Conservation (phyloP, 2,797 vertebrate species). For the Sphaeramia orbicularis region DNA sequence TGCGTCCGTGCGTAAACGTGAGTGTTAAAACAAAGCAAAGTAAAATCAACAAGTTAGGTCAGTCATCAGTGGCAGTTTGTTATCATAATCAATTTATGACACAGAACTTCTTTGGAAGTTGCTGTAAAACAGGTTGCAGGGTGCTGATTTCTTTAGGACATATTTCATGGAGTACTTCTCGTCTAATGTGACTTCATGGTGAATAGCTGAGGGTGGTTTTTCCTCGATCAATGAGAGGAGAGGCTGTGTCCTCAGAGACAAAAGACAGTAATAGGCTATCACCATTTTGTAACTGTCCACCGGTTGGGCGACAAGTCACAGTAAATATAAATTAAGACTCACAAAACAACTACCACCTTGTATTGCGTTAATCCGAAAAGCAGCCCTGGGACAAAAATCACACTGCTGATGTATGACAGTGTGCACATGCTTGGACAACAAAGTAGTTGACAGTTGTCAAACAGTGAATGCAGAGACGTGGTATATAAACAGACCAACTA, state of each 20-base stretch:
- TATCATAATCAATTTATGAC: neutral
- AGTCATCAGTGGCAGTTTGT: neutral
- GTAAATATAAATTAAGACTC: slow-evolving; percentile 7
- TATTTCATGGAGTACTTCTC: slow-evolving; percentile 19
- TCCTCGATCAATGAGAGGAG: slow-evolving; percentile 24
- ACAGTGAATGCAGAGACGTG: neutral
- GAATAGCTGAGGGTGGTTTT: slow-evolving; percentile 25
- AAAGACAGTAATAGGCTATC: slow-evolving; percentile 2
- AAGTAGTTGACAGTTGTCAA: no score
- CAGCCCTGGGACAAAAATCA: neutral
- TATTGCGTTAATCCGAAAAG: neutral
- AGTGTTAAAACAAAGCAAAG: slow-evolving; percentile 30
- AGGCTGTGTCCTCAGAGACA: slow-evolving; percentile 33
- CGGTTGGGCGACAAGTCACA: slow-evolving; percentile 16
- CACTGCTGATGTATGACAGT: neutral
- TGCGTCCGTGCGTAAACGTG: slow-evolving; percentile 51
- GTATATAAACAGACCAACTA: slow-evolving; percentile 15
- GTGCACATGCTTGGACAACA: no score
- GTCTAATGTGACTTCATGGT: slow-evolving; percentile 30
- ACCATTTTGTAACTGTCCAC: slow-evolving; percentile 18
- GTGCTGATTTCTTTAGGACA: slow-evolving; percentile 28
- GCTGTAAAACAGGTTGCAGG: neutral
- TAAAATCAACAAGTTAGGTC: slow-evolving; percentile 39
- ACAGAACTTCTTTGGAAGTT: neutral
- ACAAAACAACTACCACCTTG: slow-evolving; percentile 22